Percentiles rank a stretch among this genome's conserved stretches.
Evolutionary conservation across 2,888 invertebrate species (phyloP).

Genomic region (Carpatolechia fugitivella): DNA sequence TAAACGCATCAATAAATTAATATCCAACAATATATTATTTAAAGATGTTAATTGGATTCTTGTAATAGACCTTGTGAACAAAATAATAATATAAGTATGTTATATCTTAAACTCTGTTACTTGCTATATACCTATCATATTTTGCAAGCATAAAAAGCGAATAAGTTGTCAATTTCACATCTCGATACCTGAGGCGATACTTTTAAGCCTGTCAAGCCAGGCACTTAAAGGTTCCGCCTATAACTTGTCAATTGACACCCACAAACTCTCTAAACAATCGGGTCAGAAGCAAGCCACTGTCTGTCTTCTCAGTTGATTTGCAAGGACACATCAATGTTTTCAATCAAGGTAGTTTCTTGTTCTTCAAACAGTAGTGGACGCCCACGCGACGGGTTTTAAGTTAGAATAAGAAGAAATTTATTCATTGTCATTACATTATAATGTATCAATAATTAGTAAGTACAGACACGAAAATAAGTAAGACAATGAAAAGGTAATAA

Average conservation of each 20-base stretch:
- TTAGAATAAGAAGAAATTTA: too few relatives aligned
- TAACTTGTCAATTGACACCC: constrained; percentile 61
- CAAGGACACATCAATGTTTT: constrained; percentile 30
- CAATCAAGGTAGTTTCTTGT: constrained; percentile 17
- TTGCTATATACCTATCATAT: too few relatives aligned
- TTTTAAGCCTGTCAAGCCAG: not conserved
- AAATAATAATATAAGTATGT: too few relatives aligned
- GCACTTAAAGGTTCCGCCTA: constrained; percentile 42
- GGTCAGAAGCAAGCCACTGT: constrained; percentile 35
- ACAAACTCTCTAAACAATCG: constrained; percentile 34
- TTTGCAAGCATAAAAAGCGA: not conserved
- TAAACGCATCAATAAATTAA: too few relatives aligned
- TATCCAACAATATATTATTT: too few relatives aligned
- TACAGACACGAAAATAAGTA: too few relatives aligned
- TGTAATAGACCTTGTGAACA: too few relatives aligned
- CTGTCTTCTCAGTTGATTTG: constrained; percentile 28
- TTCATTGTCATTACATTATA: too few relatives aligned
- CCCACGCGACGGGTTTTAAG: not conserved
- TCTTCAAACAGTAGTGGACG: not conserved
- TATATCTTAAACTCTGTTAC: too few relatives aligned
- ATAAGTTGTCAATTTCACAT: not conserved
- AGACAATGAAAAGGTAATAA: too few relatives aligned
- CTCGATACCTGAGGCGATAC: not conserved
- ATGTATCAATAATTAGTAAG: too few relatives aligned
- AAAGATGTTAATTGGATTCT: too few relatives aligned